A percentile compares a stretch with the other conserved stretches of the same genome.
Conservation (phyloP, 1,140 invertebrate genomes). For the Caenorhabditis remanei region DNA sequence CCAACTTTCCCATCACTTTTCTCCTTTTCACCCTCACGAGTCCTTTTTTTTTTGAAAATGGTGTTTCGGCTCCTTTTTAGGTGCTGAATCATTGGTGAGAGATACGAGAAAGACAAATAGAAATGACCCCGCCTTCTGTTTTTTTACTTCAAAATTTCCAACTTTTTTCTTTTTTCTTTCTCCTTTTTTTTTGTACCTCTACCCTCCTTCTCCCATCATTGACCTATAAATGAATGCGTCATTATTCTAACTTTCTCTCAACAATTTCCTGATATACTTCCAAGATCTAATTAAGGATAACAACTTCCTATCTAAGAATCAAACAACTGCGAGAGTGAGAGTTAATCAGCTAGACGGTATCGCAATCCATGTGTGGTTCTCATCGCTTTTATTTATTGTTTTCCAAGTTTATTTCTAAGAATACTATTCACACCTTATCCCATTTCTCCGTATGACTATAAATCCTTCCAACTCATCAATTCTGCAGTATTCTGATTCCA, state of each 20-base stretch:
- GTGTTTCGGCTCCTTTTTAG: constrained; percentile 26
- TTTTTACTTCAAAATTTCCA: not conserved
- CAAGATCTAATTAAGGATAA: too few species aligned
- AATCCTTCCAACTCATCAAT: too few species aligned
- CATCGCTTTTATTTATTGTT: too few species aligned
- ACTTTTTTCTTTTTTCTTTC: not conserved
- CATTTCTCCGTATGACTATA: too few species aligned
- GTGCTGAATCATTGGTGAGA: not conserved
- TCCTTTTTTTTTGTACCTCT: not conserved
- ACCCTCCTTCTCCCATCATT: not conserved
- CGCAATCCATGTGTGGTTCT: too few species aligned
- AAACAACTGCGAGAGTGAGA: too few species aligned
- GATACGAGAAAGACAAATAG: constrained; percentile 14
- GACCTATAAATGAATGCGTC: not conserved
- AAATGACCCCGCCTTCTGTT: constrained; percentile 1
- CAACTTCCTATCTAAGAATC: too few species aligned
- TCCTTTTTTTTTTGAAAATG: not conserved
- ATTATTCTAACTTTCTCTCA: not conserved
- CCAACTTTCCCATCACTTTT: not conserved
- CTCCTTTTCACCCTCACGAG: not conserved
- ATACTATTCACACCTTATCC: too few species aligned
- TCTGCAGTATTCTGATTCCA: too few species aligned
- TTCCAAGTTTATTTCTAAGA: too few species aligned
- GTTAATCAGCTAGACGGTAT: too few species aligned
- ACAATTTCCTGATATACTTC: too few species aligned